Percentiles rank a stretch among this genome's conserved stretches.
Conservation (phyloP, 2,797 vertebrate genomes). For the Myotis myotis region DNA sequence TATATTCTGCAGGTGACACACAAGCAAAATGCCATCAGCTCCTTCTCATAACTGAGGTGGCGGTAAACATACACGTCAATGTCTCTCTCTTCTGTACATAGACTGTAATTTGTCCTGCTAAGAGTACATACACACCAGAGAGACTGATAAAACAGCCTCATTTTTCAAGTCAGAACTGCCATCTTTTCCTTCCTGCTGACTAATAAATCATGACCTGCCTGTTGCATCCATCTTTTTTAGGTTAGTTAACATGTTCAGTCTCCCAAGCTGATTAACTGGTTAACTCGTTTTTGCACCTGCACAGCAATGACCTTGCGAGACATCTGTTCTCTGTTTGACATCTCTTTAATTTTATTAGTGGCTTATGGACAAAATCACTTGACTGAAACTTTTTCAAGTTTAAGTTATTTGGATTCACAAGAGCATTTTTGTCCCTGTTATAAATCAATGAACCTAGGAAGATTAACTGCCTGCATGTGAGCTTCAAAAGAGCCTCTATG, state of each 20-base stretch:
- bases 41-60: background rate
- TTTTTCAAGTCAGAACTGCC: conserved; percentile 42
- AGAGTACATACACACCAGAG: background rate
- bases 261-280: conserved; percentile 27
- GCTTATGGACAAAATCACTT: conserved; percentile 75
- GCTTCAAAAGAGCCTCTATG: conserved; percentile 70
- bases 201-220: conserved; percentile 19
- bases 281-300: conserved; percentile 65
- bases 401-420: conserved; percentile 73
- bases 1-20: background rate
- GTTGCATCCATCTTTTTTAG: background rate
- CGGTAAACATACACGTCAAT: background rate
- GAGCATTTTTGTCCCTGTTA: conserved; percentile 63
- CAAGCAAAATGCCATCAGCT: background rate
- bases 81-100: background rate
- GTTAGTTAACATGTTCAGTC: conserved; percentile 18
- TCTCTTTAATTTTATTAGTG: conserved; percentile 76
- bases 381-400: conserved; percentile 73
- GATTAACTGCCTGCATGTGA: conserved; percentile 76
- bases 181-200: background rate
- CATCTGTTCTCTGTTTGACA: conserved; percentile 70
- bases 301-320: conserved; percentile 6
- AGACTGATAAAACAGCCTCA: background rate
- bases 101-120: background rate
- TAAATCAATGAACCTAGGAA: conserved; percentile 74